phyloP scores from a whole-genome alignment of 1,140 invertebrate genomes.

The Tachypleus tridentatus region DNA sequence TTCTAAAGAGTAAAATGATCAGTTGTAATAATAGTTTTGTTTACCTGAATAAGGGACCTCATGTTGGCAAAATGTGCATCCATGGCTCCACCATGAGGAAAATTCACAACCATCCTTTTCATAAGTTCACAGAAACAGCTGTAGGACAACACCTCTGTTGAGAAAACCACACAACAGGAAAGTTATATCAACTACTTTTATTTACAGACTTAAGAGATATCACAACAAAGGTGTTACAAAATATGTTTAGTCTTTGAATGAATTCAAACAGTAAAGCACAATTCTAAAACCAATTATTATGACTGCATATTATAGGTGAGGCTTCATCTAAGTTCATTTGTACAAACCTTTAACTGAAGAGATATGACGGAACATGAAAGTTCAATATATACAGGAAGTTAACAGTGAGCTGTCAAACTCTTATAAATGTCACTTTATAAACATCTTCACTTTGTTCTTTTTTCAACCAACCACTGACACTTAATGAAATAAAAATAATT shows the following conservation, averaged over 20 bases:
- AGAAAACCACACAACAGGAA: background rate
- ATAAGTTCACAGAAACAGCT: constrained; percentile 83
- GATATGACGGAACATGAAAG: too few species aligned
- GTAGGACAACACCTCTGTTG: constrained; percentile 69
- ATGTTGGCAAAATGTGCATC: constrained; percentile 91
- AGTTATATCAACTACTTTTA: too few species aligned
- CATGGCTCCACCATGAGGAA: constrained; percentile 86
- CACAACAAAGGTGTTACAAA: background rate
- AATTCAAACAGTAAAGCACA: constrained; percentile 1
- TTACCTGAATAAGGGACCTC: constrained; percentile 51
- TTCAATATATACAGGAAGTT: too few species aligned
- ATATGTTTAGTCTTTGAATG: background rate
- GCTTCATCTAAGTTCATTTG: too few species aligned
- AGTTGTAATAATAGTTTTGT: constrained; percentile 4
- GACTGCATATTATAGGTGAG: background rate
- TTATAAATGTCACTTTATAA: too few species aligned
- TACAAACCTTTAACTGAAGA: too few species aligned
- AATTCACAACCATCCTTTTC: constrained; percentile 79
- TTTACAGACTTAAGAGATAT: background rate
- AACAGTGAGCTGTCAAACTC: too few species aligned
- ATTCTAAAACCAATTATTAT: background rate
- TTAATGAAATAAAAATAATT: too few species aligned
- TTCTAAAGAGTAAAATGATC: background rate
- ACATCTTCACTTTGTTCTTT: too few species aligned
- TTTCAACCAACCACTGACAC: too few species aligned